Evolutionary conservation across 2,113 vertebrate species (phyloP).

Genomic region (Cryptomyrus ogoouensis): DNA sequence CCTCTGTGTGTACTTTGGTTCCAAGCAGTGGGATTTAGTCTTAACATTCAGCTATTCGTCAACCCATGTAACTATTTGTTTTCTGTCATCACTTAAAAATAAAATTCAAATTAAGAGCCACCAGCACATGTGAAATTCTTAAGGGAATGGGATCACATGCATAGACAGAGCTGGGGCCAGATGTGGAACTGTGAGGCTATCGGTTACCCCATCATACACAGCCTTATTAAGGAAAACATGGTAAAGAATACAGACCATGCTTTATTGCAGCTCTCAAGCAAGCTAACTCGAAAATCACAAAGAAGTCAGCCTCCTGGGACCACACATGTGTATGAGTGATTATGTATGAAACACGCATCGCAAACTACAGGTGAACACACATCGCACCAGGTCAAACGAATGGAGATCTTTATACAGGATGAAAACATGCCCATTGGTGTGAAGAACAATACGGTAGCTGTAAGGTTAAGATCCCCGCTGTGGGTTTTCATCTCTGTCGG

Average conservation of each 20-base stretch:
- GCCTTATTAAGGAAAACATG: not conserved
- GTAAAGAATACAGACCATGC: not conserved
- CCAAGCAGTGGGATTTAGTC: not conserved
- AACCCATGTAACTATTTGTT: not conserved
- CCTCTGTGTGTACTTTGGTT: not conserved
- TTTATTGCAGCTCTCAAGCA: not conserved
- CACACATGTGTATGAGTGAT: not conserved
- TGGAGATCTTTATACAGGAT: not conserved
- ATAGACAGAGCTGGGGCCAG: not conserved
- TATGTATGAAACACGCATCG: not conserved
- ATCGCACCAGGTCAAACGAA: not conserved
- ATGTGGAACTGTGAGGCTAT: not conserved
- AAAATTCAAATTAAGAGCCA: not conserved
- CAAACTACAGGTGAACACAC: not conserved
- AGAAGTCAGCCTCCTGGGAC: not conserved
- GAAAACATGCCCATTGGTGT: not conserved
- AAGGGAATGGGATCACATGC: not conserved
- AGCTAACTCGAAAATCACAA: not conserved
- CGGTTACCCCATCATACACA: not conserved
- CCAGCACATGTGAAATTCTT: not conserved
- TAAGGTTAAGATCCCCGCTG: not conserved
- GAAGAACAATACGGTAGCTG: not conserved
- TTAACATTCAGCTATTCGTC: not conserved
- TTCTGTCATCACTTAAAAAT: not conserved
- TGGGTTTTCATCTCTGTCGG: not conserved